Conservation (phyloP, 2,888 invertebrate species). For the Apomyelois bistriatella region DNA sequence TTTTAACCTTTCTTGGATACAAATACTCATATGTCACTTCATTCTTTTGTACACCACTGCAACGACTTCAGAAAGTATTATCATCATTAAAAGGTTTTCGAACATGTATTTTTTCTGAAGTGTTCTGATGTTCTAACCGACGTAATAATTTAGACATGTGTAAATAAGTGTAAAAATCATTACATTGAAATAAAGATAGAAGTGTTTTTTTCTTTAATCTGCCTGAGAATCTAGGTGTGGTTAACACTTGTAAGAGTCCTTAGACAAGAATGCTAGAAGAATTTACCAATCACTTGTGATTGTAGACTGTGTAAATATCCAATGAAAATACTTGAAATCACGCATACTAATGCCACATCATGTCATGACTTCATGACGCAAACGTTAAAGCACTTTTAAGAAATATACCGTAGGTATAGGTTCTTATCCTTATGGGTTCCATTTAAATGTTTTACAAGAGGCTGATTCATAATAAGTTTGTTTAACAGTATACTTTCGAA, state of each 20-base stretch:
- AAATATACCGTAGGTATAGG: slow-evolving; percentile 6
- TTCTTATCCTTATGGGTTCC: slow-evolving; percentile 11
- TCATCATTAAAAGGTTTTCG: too few relatives aligned
- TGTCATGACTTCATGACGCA: slow-evolving; percentile 15
- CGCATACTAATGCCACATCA: slow-evolving; percentile 12
- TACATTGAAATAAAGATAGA: too few relatives aligned
- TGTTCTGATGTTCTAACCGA: too few relatives aligned
- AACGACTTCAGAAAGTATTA: too few relatives aligned
- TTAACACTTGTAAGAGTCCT: neutral
- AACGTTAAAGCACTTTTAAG: slow-evolving; percentile 8
- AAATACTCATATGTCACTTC: too few relatives aligned
- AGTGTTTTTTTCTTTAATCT: too few relatives aligned
- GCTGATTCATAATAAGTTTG: neutral
- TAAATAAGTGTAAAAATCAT: too few relatives aligned
- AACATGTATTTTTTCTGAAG: too few relatives aligned
- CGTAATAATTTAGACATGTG: too few relatives aligned
- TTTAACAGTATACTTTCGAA: neutral
- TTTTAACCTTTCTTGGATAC: too few relatives aligned
- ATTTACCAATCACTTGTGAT: slow-evolving; percentile 9
- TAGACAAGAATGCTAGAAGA: neutral
- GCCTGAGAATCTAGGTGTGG: neutral
- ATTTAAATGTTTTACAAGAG: neutral
- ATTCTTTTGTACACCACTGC: too few relatives aligned
- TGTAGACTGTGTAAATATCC: slow-evolving; percentile 3
- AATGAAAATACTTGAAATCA: slow-evolving; percentile 12